Base-by-base conservation (phyloP, 2,113 vertebrate genomes). In the Crocuta crocuta region DNA sequence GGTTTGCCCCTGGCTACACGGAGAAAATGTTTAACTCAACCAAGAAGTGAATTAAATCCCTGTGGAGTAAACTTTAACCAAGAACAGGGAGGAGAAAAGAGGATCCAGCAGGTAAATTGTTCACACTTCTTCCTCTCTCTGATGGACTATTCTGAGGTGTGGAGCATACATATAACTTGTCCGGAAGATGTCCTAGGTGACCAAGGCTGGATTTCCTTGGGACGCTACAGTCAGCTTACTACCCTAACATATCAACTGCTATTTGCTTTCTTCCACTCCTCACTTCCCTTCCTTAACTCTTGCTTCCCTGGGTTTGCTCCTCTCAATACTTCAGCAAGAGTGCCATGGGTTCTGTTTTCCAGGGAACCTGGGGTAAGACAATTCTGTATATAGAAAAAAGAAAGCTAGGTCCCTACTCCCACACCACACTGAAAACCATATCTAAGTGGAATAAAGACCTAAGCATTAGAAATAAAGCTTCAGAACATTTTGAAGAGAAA, bases 401-500 rank as follows among this genome's bases (percentile, higher is more conserved):
- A 7, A 73, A 55, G 9, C 5, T 73, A 66, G 21, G 33, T 93
- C 45, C 83, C 39, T 61, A 68, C 9, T 23, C 19, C 45, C 39
- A 81, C 33, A 81, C 8, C 58, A n/a, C 68, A 55, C 23, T 1
- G 2, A 48, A 86, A 71, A 93, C 12, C 86, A 19, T 86, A 43
- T 81, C 45, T 82, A 93, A 50, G 24, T 61, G 6, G 58, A 81
- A 91, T 35, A 85, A 93, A 93, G 33, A 70, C 11, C 45, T 84
- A 90, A 66, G 19, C 23, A 50, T 87, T 17, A 87, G 90, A 85
- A 87, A 61, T 74, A 68, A 61, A 86, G 26, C 11, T 91, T 74
- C 78, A 65, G 80, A 80, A 91, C 43, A 85, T 86, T 80, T 85
- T 94, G 39, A 96, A 74, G 63, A 96, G 71, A 90, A 90, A 53